Percentiles rank a stretch among this genome's conserved stretches.
Evolutionary conservation across 2,113 vertebrate genomes (phyloP).

Genomic region (Holacanthus passer): DNA sequence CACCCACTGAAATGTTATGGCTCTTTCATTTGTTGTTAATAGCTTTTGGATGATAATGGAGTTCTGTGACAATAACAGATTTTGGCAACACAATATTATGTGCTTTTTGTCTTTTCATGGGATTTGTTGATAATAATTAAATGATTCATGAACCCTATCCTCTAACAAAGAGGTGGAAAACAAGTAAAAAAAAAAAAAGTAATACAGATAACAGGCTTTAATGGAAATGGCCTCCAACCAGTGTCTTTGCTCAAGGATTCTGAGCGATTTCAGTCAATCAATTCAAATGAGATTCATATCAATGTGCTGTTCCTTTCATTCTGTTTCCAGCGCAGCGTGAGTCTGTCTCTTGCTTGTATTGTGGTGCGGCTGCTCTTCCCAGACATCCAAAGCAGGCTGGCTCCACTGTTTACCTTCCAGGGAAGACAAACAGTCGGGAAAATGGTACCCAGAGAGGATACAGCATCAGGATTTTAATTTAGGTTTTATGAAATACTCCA

Average conservation of each 20-base stretch:
- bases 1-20: neutral
- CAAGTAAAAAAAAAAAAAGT: neutral
- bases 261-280: constrained; percentile 38
- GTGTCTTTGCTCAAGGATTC: constrained; percentile 22
- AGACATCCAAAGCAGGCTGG: constrained; percentile 15
- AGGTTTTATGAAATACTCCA: neutral
- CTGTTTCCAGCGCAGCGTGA: constrained; percentile 28
- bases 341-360: constrained; percentile 6
- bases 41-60: neutral
- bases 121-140: constrained; percentile 12
- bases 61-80: neutral
- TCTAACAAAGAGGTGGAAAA: constrained; percentile 20
- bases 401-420: constrained; percentile 22
- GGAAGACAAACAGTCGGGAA: constrained; percentile 2
- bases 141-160: neutral
- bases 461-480: constrained; percentile 24
- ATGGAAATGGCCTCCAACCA: constrained; percentile 7
- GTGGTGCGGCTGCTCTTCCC: constrained; percentile 29
- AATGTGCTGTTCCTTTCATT: constrained; percentile 34
- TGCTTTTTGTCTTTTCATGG: neutral
- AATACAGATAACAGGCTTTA: neutral
- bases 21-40: neutral
- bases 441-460: constrained; percentile 12
- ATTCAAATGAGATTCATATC: constrained; percentile 56
- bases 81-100: neutral